These are phyloP conservation scores for Eublepharis macularius DNA, from an alignment of 2,113 vertebrate genomes.

Conservation along the genomic window DNA sequence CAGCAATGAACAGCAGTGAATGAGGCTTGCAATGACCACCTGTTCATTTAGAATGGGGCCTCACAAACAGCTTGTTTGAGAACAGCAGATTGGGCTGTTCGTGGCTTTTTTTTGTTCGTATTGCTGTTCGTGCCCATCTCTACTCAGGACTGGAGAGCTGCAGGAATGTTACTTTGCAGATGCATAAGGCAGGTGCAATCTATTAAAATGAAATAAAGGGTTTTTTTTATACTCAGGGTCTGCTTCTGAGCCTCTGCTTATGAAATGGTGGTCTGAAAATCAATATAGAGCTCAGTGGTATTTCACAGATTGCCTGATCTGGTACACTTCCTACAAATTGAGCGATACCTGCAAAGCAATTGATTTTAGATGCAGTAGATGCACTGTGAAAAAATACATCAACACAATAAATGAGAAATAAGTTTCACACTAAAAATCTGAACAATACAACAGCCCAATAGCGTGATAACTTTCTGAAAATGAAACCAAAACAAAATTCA, in stretches of 20 bases:
- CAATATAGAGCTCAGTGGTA: not conserved
- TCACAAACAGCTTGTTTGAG: no score
- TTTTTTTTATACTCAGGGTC: not conserved
- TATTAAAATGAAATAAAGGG: not conserved
- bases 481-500: not conserved
- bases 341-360: slow-evolving; percentile 3
- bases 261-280: not conserved
- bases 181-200: not conserved
- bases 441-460: not conserved
- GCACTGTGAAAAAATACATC: not conserved
- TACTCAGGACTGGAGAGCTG: no score
- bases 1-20: no score
- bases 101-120: no score
- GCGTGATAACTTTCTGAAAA: not conserved
- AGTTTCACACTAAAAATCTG: not conserved
- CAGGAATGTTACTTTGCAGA: not conserved
- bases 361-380: not conserved
- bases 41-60: no score
- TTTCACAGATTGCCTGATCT: not conserved
- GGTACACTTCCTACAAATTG: not conserved
- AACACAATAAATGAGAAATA: slow-evolving; percentile 1
- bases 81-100: no score
- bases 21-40: no score
- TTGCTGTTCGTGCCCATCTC: no score
- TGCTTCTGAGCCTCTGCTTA: not conserved